These are phyloP conservation scores for Flexamia atlantica DNA, from an alignment of 2,888 invertebrate genomes.

Conservation along the genomic window DNA sequence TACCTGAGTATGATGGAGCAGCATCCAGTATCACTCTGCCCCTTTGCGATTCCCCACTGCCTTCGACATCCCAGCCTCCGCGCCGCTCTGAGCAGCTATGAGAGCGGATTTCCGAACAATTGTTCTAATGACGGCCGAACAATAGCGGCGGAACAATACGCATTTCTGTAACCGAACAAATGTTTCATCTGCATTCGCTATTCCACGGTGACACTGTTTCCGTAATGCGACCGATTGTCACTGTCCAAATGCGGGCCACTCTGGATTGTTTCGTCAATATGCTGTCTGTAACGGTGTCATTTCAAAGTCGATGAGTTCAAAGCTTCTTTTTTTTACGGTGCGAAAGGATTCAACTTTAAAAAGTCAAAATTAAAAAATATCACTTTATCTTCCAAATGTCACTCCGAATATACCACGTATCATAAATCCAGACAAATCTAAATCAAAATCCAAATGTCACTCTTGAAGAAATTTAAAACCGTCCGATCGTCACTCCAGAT, in stretches of 20 bases:
- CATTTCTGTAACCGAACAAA: conserved; percentile 48
- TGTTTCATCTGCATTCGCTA: conserved; percentile 59
- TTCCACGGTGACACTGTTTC: conserved; percentile 48
- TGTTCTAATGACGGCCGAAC: conserved; percentile 58
- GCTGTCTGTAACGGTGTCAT: background rate
- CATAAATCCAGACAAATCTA: background rate
- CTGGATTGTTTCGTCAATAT: background rate
- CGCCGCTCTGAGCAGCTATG: conserved; percentile 20
- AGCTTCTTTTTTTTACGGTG: background rate
- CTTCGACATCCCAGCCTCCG: background rate
- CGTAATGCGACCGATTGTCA: conserved; percentile 19
- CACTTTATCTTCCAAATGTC: background rate
- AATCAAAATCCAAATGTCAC: background rate
- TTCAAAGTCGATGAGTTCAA: background rate
- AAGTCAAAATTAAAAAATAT: background rate
- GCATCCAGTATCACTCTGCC: background rate
- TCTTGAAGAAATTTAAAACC: background rate
- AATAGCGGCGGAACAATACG: conserved; percentile 39
- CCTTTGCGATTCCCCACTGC: background rate
- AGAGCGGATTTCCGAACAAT: conserved; percentile 55
- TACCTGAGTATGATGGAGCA: conserved; percentile 4
- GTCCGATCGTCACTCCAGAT: background rate
- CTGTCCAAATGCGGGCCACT: conserved; percentile 1
- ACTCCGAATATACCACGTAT: background rate
- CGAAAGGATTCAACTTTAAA: background rate